Conservation (phyloP, 2,888 invertebrate genomes). For the Trypoxylon attenuatum region DNA sequence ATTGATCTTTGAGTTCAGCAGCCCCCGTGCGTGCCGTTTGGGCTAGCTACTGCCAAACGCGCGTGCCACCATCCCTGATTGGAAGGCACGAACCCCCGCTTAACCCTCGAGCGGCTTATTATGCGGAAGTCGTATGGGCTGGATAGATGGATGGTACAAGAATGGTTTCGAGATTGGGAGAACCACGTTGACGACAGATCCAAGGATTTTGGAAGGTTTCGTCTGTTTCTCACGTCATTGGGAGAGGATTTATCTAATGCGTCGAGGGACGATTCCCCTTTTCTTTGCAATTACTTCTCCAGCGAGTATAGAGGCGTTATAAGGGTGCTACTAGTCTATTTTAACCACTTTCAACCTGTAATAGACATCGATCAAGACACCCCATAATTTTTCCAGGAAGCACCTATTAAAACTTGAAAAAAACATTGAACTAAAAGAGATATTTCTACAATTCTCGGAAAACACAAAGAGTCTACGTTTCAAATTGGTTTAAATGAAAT, state of each 20-base stretch:
- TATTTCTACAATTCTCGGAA: no score
- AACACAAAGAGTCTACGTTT: no score
- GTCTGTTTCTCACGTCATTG: conserved; percentile 20
- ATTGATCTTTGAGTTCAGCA: conserved; percentile 2
- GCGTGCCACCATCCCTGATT: conserved; percentile 45
- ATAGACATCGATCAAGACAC: neutral
- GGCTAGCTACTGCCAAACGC: conserved; percentile 28
- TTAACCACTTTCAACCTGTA: neutral
- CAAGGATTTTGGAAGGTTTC: conserved; percentile 50
- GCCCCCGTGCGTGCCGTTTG: conserved; percentile 14
- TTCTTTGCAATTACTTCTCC: neutral
- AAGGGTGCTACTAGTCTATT: neutral
- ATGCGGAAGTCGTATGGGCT: conserved; percentile 51
- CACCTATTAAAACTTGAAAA: no score
- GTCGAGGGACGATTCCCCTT: conserved; percentile 3
- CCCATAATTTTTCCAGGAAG: neutral
- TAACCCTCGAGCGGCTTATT: conserved; percentile 66
- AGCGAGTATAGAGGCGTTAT: neutral
- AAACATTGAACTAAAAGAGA: no score
- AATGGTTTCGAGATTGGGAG: conserved; percentile 45
- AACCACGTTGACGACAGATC: conserved; percentile 50
- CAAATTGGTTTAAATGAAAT: no score
- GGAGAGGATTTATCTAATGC: conserved; percentile 20
- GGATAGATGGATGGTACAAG: conserved; percentile 59
- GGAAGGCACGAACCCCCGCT: conserved; percentile 50